Conservation (phyloP, 2,797 vertebrate genomes). For the Ambastaia sidthimunki region DNA sequence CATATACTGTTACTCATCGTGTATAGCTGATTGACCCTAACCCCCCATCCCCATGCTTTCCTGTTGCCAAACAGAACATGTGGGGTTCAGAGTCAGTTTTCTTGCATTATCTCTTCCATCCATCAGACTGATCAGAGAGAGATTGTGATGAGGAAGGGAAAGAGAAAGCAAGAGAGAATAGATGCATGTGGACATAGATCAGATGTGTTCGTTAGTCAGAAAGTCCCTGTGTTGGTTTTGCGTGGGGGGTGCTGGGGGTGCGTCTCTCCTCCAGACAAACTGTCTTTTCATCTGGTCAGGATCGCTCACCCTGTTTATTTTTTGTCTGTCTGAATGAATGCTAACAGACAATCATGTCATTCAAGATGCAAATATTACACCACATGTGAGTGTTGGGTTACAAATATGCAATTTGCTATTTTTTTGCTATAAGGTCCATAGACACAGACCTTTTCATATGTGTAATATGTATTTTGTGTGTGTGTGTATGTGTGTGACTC, state of each 20-base stretch:
- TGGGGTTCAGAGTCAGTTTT: conserved; percentile 13
- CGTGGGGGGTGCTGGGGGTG: neutral
- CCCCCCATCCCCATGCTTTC: neutral
- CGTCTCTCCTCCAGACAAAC: conserved; percentile 46
- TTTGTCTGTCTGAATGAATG: conserved; percentile 41
- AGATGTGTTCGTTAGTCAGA: conserved; percentile 5
- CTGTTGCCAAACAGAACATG: conserved; percentile 19
- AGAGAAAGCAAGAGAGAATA: conserved; percentile 11
- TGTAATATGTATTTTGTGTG: neutral
- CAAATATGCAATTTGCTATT: conserved; percentile 26
- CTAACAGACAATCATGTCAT: conserved; percentile 50
- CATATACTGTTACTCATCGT: neutral
- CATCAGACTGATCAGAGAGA: neutral
- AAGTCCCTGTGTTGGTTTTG: conserved; percentile 3
- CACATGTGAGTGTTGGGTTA: conserved; percentile 37
- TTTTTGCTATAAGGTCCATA: conserved; percentile 12
- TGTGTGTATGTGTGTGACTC: neutral
- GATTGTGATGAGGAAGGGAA: neutral
- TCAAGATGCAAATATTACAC: conserved; percentile 39
- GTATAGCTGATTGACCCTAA: neutral
- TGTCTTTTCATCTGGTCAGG: conserved; percentile 38
- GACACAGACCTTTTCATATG: neutral
- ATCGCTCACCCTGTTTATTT: conserved; percentile 46
- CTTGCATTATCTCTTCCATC: neutral
- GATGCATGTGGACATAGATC: neutral